Evolutionary conservation across 2,113 vertebrate species (phyloP), one percentile per base, ranked within the genome.

Genomic region (Parotia lawesii): DNA sequence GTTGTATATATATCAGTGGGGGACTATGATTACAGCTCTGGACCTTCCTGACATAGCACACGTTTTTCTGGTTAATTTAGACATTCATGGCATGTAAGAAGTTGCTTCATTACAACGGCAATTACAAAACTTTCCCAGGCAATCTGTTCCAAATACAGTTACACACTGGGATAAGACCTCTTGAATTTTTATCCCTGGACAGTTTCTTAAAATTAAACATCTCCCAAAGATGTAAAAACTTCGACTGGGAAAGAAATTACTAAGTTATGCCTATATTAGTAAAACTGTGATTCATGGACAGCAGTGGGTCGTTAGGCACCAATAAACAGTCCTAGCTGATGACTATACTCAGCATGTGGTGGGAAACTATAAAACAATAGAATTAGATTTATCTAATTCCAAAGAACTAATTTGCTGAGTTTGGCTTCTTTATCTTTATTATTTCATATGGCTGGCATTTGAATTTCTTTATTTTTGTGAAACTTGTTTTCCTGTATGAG

Each of bases 311-410:
- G 27, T 89, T 93, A 85, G 70, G 66, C 70, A 89, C 31, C 61
- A 67, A 85, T 87, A 94, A 87, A 74, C 23, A 82, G 35, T 91
- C 48, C 53, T 78, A 65, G 45, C 20, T 89, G 84, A 92, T 87
- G 57, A 72, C 31, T 78, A 8, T 6, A 89, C 65, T 13, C 87
- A 87, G 74, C 54, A 72, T 89, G 85, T 91, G 73, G 45, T 79
- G 16, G 45, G 37, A 78, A 89, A 91, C 24, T 58, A 62, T 77
- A 77, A 89, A 92, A 81, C 18, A 94, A 56, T 75, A 85, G 40
- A 89, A 85, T 94, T 77, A 90, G 58, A 90, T 87, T 74, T 93
- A 64, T 91, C 48, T 78, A 71, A 94, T 89, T 78, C 76, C 65
- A 80, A 72, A 75, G 7, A 94, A 89, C 31, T 82, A 72, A 87